Evolutionary conservation across 2,797 vertebrate genomes (phyloP).

Genomic region (Cirrhinus mrigala): DNA sequence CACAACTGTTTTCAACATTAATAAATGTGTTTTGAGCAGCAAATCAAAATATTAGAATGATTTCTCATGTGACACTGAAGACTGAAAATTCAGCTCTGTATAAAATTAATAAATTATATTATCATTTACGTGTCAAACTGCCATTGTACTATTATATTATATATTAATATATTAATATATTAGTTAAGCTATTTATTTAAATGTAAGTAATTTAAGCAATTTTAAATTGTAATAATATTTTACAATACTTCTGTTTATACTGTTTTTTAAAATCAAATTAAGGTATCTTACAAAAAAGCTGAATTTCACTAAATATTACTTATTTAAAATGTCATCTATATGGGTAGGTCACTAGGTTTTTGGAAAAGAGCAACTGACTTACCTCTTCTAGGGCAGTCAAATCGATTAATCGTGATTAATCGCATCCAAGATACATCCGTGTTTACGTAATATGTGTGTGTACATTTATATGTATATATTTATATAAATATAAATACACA

Average conservation of each 20-base stretch:
- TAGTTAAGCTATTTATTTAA: background rate
- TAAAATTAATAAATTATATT: background rate
- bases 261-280: background rate
- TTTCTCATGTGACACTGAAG: background rate
- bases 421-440: no score
- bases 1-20: background rate
- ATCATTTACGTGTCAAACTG: background rate
- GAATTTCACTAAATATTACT: background rate
- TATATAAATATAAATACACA: no score
- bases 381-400: no score
- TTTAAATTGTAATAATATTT: background rate
- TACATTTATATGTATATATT: no score
- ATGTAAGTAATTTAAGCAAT: no score
- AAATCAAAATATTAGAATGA: background rate
- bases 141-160: no score
- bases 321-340: background rate
- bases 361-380: background rate
- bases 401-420: no score
- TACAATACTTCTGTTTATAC: background rate
- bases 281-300: background rate
- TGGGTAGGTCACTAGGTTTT: slow-evolving; percentile 19
- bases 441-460: no score
- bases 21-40: background rate
- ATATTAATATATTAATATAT: background rate
- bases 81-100: background rate